These are phyloP conservation scores for Lepilemur septentrionalis DNA, from an alignment of 2,797 vertebrate genomes.

Conservation along the genomic window DNA sequence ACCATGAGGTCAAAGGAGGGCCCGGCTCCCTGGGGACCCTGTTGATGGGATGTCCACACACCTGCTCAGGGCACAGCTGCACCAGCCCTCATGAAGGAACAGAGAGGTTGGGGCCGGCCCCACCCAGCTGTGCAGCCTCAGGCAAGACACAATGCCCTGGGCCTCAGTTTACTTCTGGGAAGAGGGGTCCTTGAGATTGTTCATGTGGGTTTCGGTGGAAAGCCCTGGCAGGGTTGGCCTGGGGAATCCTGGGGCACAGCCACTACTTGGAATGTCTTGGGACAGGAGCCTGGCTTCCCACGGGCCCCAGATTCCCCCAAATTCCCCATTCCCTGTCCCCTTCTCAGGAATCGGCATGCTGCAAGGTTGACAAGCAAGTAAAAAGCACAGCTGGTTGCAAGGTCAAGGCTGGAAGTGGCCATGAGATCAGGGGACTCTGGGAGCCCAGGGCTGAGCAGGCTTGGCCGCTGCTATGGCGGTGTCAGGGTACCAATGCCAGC, in stretches of 20 bases:
- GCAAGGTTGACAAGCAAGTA: neutral
- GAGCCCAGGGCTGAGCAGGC: neutral
- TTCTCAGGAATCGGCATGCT: neutral
- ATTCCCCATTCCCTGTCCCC: neutral
- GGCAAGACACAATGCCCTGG: neutral
- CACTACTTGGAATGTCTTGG: too few relatives aligned
- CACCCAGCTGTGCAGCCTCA: too few relatives aligned
- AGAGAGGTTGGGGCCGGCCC: neutral
- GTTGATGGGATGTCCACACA: too few relatives aligned
- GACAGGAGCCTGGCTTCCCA: neutral
- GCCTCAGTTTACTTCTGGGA: neutral
- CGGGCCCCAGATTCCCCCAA: neutral
- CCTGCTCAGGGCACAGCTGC: neutral
- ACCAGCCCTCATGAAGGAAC: neutral
- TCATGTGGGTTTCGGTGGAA: neutral
- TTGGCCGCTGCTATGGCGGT: neutral
- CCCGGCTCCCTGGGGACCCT: neutral
- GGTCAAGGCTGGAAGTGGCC: neutral
- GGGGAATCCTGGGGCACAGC: neutral
- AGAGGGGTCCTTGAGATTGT: neutral
- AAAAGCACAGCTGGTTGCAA: neutral
- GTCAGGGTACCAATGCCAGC: neutral
- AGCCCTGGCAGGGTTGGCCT: accelerated
- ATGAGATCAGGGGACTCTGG: neutral
- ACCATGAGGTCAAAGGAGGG: neutral